Evolutionary conservation across 2,113 vertebrate genomes (phyloP).

Genomic region (Ifrita kowaldi): DNA sequence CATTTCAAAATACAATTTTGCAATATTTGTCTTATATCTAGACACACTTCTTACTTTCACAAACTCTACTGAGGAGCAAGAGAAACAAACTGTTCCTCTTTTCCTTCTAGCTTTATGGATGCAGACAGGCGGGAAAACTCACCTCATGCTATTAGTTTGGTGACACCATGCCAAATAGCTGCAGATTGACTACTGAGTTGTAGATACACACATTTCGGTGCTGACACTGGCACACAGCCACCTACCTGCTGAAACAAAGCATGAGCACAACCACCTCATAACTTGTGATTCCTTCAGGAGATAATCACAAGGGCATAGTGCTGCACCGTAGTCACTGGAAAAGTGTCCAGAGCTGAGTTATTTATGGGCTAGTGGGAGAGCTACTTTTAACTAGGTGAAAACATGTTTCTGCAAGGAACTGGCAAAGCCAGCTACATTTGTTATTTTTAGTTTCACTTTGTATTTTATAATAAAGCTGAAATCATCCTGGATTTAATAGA

Average conservation of each 20-base stretch:
- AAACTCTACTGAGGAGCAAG: neutral
- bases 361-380: neutral
- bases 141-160: neutral
- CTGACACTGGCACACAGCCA: neutral
- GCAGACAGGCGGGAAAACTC: neutral
- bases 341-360: neutral
- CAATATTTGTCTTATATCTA: neutral
- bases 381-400: neutral
- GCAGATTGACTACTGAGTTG: neutral
- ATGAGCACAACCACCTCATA: neutral
- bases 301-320: neutral
- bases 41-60: neutral
- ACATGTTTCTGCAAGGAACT: neutral
- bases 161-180: neutral
- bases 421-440: neutral
- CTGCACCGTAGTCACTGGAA: neutral
- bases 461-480: neutral
- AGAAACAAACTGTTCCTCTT: neutral
- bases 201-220: neutral
- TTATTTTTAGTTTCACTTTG: neutral
- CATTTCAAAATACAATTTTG: neutral
- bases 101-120: neutral
- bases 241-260: neutral
- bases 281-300: neutral
- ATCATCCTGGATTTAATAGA: neutral